These are phyloP conservation scores for Drosophila rufa DNA, from an alignment of 1,140 invertebrate genomes.

Conservation along the genomic window DNA sequence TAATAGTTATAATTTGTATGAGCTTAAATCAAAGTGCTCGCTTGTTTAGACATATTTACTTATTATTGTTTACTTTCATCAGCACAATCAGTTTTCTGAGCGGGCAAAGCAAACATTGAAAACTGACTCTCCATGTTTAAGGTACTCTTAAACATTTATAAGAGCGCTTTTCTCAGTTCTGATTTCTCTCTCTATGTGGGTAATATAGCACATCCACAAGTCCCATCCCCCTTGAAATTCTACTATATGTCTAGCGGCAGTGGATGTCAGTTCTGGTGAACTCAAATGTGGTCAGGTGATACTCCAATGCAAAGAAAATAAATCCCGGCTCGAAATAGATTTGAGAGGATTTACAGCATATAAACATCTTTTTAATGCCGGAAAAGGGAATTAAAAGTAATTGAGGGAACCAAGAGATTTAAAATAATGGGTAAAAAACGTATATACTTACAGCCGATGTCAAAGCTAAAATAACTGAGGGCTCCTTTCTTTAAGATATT, in stretches of 20 bases:
- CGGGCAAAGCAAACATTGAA: neutral
- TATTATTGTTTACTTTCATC: neutral
- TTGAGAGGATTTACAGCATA: no score
- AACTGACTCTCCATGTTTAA: neutral
- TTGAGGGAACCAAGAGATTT: no score
- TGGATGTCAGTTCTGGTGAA: slow-evolving; percentile 85
- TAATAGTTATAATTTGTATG: neutral
- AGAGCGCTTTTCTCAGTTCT: neutral
- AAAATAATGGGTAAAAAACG: no score
- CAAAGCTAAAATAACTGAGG: neutral
- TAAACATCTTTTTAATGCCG: no score
- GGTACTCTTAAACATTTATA: neutral
- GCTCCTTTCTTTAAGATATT: neutral
- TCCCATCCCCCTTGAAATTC: slow-evolving; percentile 27
- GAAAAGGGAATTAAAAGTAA: no score
- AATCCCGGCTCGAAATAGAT: slow-evolving; percentile 89
- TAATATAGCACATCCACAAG: no score
- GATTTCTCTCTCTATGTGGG: no score
- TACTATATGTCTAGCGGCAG: slow-evolving; percentile 50
- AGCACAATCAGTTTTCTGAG: neutral
- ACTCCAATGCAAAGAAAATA: slow-evolving; percentile 88
- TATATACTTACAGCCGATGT: no score
- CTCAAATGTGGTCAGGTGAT: slow-evolving; percentile 89
- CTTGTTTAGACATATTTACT: neutral
- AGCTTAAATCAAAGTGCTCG: neutral